phyloP scores from a whole-genome alignment of 2,797 vertebrate species.

The Dendrocincla fuliginosa region DNA sequence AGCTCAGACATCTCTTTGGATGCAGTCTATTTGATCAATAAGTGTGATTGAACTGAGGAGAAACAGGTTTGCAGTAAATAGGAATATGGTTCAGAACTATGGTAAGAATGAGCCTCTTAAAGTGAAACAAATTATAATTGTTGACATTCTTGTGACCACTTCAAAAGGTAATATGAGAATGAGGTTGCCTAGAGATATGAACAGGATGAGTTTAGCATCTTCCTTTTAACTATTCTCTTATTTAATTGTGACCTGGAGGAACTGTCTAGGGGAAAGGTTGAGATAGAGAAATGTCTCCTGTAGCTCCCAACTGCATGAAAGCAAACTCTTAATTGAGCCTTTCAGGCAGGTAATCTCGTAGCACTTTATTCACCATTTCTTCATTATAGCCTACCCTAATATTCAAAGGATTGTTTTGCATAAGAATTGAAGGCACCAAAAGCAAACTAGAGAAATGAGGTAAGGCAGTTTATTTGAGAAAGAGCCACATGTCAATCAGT shows the following conservation, averaged over 20 bases:
- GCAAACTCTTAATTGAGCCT: not conserved
- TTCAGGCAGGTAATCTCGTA: not conserved
- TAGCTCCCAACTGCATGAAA: not conserved
- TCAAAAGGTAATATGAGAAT: not conserved
- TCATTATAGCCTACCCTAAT: not conserved
- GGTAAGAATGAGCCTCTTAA: not conserved
- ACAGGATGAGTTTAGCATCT: not conserved
- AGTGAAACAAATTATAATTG: not conserved
- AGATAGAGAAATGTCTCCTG: not conserved
- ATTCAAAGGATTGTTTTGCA: not conserved
- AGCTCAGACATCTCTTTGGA: not conserved
- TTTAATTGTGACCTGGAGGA: not conserved
- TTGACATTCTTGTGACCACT: not conserved
- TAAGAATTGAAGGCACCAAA: not conserved
- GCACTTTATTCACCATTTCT: not conserved
- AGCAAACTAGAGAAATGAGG: not conserved
- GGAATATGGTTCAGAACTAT: not conserved
- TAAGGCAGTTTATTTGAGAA: not conserved
- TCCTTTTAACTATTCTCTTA: not conserved
- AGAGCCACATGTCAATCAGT: not conserved
- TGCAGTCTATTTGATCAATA: not conserved
- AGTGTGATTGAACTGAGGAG: not conserved
- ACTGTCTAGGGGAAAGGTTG: not conserved
- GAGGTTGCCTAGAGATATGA: not conserved
- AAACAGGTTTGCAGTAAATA: not conserved